phyloP scores from a whole-genome alignment of 2,888 invertebrate species.

The Amphimallon solstitiale region DNA sequence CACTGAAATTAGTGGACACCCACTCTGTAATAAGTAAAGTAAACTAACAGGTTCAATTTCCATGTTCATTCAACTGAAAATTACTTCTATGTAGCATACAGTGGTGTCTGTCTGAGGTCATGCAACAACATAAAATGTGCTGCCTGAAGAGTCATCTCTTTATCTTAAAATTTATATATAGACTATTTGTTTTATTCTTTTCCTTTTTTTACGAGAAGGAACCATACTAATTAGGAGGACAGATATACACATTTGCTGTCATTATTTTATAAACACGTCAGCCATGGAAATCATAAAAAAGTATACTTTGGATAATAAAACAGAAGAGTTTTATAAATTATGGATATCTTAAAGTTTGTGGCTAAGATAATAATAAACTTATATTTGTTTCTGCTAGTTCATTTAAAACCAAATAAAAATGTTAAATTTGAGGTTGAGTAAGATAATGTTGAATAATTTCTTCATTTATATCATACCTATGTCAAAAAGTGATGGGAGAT shows the following conservation, averaged over 20 bases:
- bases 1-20: background rate
- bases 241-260: constrained; percentile 27
- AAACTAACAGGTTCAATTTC: background rate
- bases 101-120: constrained; percentile 19
- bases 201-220: constrained; percentile 29
- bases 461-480: too few species aligned
- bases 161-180: constrained; percentile 34
- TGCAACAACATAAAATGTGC: constrained; percentile 24
- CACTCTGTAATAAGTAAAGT: background rate
- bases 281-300: constrained; percentile 25
- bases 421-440: too few species aligned
- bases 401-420: too few species aligned
- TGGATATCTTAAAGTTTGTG: too few species aligned
- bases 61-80: constrained; percentile 12
- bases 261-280: constrained; percentile 29
- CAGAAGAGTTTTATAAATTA: background rate
- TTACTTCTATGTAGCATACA: background rate
- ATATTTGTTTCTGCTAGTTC: too few species aligned
- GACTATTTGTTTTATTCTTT: constrained; percentile 13
- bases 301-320: constrained; percentile 3
- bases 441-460: too few species aligned
- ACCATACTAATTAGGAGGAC: constrained; percentile 24
- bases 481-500: too few species aligned
- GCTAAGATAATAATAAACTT: too few species aligned
- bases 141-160: constrained; percentile 24